phyloP scores from a whole-genome alignment of 2,113 vertebrate species.

The Oenanthe melanoleuca region DNA sequence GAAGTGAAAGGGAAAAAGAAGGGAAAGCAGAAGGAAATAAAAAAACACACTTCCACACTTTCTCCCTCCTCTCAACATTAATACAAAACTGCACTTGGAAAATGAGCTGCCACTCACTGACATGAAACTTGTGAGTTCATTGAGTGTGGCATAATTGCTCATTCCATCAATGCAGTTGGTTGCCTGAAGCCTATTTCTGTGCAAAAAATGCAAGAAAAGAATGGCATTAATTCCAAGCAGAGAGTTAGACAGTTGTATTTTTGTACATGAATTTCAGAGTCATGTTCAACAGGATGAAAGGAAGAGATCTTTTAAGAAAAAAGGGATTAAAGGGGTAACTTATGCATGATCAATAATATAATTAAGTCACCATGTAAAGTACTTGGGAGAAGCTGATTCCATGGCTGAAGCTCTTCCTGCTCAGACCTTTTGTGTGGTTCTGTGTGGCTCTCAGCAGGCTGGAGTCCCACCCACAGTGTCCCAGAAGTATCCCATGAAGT shows the following conservation, averaged over 20 bases:
- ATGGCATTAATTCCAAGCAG: background rate
- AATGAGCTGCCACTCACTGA: background rate
- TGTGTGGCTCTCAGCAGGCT: background rate
- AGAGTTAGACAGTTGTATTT: background rate
- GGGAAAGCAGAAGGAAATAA: background rate
- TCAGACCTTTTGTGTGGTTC: background rate
- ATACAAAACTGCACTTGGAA: background rate
- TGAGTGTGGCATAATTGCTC: background rate
- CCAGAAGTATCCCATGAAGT: background rate
- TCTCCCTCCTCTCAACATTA: background rate
- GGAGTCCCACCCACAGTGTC: background rate
- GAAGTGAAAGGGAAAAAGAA: too few species aligned
- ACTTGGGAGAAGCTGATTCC: background rate
- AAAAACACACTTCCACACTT: accelerated
- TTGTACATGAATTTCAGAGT: background rate
- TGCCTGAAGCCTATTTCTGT: background rate
- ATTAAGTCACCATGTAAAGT: background rate
- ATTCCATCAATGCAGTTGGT: background rate
- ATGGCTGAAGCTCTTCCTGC: background rate
- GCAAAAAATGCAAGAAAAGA: background rate
- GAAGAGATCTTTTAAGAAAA: background rate
- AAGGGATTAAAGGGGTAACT: background rate
- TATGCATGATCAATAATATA: background rate
- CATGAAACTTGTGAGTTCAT: background rate
- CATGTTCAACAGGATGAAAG: background rate